phyloP scores from a whole-genome alignment of 1,140 invertebrate genomes.

The Solen grandis region DNA sequence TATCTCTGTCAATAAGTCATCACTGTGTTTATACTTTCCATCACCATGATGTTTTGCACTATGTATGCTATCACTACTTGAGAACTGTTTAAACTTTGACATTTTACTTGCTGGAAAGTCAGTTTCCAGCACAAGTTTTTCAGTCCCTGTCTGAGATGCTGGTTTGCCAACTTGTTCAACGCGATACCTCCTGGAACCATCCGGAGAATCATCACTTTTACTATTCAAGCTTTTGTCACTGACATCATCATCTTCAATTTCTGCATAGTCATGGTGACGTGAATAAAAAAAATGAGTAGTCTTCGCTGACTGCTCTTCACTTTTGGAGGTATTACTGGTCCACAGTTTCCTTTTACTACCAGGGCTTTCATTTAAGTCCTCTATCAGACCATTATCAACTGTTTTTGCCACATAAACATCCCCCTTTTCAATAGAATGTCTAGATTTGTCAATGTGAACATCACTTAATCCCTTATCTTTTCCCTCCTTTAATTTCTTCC shows the following conservation, averaged over 20 bases:
- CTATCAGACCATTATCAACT: constrained; percentile 15
- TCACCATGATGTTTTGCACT: constrained; percentile 1
- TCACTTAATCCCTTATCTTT: constrained; percentile 31
- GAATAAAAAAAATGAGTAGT: constrained; percentile 64
- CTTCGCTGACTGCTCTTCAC: constrained; percentile 23
- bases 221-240: too few relatives aligned
- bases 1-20: constrained; percentile 49
- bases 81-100: neutral
- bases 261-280: constrained; percentile 74
- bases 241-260: constrained; percentile 63
- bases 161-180: too few relatives aligned
- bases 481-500: constrained; percentile 59
- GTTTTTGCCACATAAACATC: constrained; percentile 22
- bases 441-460: neutral
- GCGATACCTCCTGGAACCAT: too few relatives aligned
- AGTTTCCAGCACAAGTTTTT: constrained; percentile 42
- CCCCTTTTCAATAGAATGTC: constrained; percentile 35
- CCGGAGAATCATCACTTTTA: too few relatives aligned
- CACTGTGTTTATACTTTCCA: neutral
- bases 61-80: neutral
- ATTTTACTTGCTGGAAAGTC: constrained; percentile 33
- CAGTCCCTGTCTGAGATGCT: constrained; percentile 24
- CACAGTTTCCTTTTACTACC: constrained; percentile 63
- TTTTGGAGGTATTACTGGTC: constrained; percentile 52
- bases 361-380: constrained; percentile 65